These are phyloP conservation scores for Oenanthe melanoleuca DNA, from an alignment of 2,113 vertebrate genomes.

Conservation along the genomic window DNA sequence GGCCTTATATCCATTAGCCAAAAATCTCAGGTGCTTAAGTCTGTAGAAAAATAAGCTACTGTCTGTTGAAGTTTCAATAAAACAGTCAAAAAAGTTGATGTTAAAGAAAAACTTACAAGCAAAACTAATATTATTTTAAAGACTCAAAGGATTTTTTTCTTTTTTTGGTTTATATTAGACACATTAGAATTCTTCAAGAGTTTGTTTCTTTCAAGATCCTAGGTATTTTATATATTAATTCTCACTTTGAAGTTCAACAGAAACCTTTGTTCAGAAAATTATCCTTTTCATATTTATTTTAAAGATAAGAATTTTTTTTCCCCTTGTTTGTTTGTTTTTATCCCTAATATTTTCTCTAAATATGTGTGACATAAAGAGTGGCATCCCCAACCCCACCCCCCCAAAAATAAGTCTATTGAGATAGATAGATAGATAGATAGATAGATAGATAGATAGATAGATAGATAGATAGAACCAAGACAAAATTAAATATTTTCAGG, in stretches of 20 bases:
- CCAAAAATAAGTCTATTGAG: not conserved
- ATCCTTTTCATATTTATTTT: not conserved
- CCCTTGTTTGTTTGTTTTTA: not conserved
- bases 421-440: not conserved
- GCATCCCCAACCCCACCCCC: fast-evolving
- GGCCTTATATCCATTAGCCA: conserved; percentile 71
- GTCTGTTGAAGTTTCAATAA: conserved; percentile 77
- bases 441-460: not conserved
- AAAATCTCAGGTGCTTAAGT: conserved; percentile 78
- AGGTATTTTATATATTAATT: conserved; percentile 3
- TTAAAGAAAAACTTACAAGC: conserved; percentile 66
- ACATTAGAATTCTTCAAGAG: conserved; percentile 19
- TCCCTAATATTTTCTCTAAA: not conserved
- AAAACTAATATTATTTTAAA: conserved; percentile 72
- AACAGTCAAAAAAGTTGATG: conserved; percentile 61
- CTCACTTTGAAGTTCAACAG: conserved; percentile 27
- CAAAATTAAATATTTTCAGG: not conserved
- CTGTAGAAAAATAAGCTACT: conserved; percentile 79
- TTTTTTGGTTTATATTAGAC: conserved; percentile 13
- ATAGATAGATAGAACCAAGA: not conserved
- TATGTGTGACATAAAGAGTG: not conserved
- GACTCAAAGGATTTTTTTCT: conserved; percentile 5
- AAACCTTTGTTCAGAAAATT: not conserved
- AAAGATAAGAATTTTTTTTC: not conserved
- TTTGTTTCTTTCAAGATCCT: conserved; percentile 41